Evolutionary conservation across 2,888 invertebrate species (phyloP).

Genomic region (Ecdyonurus torrentis): DNA sequence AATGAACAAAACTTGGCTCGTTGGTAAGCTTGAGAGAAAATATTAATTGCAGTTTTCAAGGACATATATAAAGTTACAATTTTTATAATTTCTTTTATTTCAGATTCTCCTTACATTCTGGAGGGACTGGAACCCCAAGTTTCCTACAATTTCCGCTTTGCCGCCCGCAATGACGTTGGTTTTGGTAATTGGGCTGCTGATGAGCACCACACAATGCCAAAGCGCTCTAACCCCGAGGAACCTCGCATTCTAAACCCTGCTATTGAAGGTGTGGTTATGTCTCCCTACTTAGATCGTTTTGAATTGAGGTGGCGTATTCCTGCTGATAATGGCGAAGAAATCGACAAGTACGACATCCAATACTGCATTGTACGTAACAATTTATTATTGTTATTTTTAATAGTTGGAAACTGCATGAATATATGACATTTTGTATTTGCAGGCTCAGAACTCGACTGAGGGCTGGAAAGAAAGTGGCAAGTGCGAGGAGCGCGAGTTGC

Average conservation of each 20-base stretch:
- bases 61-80: background rate
- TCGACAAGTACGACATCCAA: conserved; percentile 62
- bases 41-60: conserved; percentile 10
- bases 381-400: conserved; percentile 12
- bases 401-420: background rate
- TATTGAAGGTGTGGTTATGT: conserved; percentile 30
- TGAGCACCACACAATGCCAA: conserved; percentile 51
- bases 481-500: conserved; percentile 9
- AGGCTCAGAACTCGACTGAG: conserved; percentile 18
- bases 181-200: conserved; percentile 54
- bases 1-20: conserved; percentile 59
- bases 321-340: conserved; percentile 76
- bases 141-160: conserved; percentile 66
- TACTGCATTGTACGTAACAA: conserved; percentile 54
- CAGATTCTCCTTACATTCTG: conserved; percentile 60
- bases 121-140: conserved; percentile 62
- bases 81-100: conserved; percentile 8
- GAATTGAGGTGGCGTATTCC: conserved; percentile 74
- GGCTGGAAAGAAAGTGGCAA: conserved; percentile 17
- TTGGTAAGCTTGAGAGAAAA: too few relatives aligned
- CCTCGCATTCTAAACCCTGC: conserved; percentile 40
- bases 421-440: conserved; percentile 5
- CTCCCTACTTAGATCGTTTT: conserved; percentile 57
- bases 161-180: conserved; percentile 71
- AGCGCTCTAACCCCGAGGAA: conserved; percentile 56